Evolutionary conservation across 1,140 invertebrate species (phyloP).

Genomic region (Brachionus koreanus): DNA sequence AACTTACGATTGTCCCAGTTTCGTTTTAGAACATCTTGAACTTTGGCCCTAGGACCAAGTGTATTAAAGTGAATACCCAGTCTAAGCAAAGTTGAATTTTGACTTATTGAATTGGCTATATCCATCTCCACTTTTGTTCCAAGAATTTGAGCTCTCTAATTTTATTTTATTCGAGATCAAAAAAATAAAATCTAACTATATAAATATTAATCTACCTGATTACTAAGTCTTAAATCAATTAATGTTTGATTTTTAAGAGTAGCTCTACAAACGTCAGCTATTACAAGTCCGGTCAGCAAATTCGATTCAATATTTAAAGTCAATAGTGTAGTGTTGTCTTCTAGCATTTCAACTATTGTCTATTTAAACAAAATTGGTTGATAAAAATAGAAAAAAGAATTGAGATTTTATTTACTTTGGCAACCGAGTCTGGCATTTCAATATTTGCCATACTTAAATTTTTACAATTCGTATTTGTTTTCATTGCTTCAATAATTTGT

Average conservation of each 20-base stretch:
- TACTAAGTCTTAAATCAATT: constrained; percentile 86
- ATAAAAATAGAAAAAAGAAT: background rate
- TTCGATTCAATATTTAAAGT: constrained; percentile 94
- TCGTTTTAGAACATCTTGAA: constrained; percentile 83
- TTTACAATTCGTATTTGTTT: constrained; percentile 83
- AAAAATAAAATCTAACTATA: background rate
- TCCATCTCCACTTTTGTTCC: constrained; percentile 98
- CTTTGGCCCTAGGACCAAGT: constrained; percentile 85
- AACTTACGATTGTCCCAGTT: constrained; percentile 75
- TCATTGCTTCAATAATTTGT: constrained; percentile 78
- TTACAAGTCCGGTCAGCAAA: constrained; percentile 74
- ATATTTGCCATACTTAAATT: constrained; percentile 87
- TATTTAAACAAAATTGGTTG: background rate
- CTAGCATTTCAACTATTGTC: constrained; percentile 67
- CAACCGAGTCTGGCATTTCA: constrained; percentile 80
- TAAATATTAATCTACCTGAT: constrained; percentile 71
- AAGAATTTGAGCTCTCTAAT: constrained; percentile 81
- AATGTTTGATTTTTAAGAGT: constrained; percentile 78
- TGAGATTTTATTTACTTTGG: constrained; percentile 58
- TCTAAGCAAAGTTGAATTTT: constrained; percentile 82
- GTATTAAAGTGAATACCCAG: constrained; percentile 91
- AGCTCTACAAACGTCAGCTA: constrained; percentile 77
- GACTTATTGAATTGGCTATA: constrained; percentile 84
- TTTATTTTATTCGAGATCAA: background rate
- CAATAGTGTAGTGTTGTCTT: constrained; percentile 78